phyloP scores from a whole-genome alignment of 2,113 vertebrate genomes.

The Lophotis ruficrista region DNA sequence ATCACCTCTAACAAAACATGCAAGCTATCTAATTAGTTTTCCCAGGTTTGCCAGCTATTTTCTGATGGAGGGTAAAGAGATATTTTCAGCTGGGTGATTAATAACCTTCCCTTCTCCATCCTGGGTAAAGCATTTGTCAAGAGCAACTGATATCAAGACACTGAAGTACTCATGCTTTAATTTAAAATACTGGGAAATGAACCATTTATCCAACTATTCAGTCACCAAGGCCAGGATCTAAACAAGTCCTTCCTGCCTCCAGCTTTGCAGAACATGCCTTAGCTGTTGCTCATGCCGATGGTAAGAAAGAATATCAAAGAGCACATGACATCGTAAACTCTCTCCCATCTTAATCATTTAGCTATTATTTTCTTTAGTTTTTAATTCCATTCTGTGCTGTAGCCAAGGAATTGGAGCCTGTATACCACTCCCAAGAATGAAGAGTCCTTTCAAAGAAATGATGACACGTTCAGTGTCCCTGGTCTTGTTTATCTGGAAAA shows the following conservation, averaged over 20 bases:
- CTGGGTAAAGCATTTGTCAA: not conserved
- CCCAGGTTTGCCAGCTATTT: not conserved
- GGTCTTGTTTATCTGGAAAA: constrained; percentile 6
- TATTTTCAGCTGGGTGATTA: not conserved
- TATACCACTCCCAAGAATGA: not conserved
- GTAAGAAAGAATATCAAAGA: not conserved
- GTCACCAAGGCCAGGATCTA: not conserved
- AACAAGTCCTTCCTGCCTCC: constrained; percentile 35
- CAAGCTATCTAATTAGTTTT: not conserved
- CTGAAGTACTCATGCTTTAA: not conserved
- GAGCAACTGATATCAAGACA: not conserved
- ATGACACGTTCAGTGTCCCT: not conserved
- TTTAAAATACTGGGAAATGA: not conserved
- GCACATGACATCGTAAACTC: not conserved
- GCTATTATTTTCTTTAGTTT: not conserved
- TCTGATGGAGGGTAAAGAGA: not conserved
- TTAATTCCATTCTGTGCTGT: not conserved
- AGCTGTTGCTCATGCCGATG: constrained; percentile 4
- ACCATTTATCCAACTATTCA: not conserved
- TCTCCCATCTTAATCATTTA: not conserved
- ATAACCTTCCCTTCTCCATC: not conserved
- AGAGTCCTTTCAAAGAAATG: not conserved
- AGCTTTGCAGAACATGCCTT: not conserved
- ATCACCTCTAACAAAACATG: not conserved
- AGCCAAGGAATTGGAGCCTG: not conserved